Evolutionary conservation across 1,140 invertebrate species (phyloP), one percentile per base, ranked within the genome.

Genomic region (Papilio polytes): DNA sequence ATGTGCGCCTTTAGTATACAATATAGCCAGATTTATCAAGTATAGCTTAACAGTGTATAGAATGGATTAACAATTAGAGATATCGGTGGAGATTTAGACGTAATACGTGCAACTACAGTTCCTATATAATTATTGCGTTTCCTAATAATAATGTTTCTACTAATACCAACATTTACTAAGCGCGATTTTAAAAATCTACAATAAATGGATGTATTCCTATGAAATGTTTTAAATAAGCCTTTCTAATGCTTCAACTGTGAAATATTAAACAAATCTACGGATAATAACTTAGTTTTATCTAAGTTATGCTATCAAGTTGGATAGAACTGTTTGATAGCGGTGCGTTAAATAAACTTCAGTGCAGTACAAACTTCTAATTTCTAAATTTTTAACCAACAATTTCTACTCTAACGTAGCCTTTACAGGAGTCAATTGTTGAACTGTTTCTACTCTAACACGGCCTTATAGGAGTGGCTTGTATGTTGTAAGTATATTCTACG

Each of bases 121-220:
- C 76, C 92, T 93, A 94, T 87, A 94, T 89, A 90, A 94, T 92
- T 94, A 94, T 94, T 94, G 92, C 92, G 89, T 90, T 89, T 86
- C 84, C 88, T 91, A 92, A 88, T 85, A 86, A 82, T 87, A 81
- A 83, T 79, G 82, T 89, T 88, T 89, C 84, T 83, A 88, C 90
- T 91, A 90, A 85, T 89, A 87, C 80, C 81, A 88, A 88, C 85
- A 86, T 86, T 87, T 85, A 84, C 53, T 83, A 79, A 83, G 76
- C 48, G 63, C 26, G 18, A 56, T 59, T 78, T 78, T 56, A 63
- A 51, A 77, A 59, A 59, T 56, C 76, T 78, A 78, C 31, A 78
- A 78, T 78, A 78, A 78, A 56, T 78, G 44, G 31, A 31, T 36
- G 26, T 18, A 36, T 59, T 36, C 10, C 59, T 20, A 78, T n/a